Evolutionary conservation across 2,888 invertebrate species (phyloP), one percentile per base, ranked within the genome.

Genomic region (Rhagonycha lutea): DNA sequence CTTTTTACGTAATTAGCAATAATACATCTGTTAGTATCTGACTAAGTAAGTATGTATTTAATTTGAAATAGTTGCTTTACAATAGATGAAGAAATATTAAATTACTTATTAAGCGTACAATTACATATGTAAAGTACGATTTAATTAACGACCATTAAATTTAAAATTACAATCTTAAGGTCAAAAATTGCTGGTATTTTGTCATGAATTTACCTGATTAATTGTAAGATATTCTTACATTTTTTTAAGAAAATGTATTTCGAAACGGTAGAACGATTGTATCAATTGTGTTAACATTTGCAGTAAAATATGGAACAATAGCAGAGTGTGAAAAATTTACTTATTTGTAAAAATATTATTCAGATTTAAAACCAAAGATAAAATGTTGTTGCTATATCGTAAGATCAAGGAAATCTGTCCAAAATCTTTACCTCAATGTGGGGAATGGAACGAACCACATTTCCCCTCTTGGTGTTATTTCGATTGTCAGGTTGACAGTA

Each of bases 381-480:
- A 47, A n/a, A n/a, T 7, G n/a, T 29, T 29, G 0, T 26, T 26
- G 26, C 3, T 26, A 7, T 26, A 4, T 26, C 7, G 26, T 4
- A 26, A 26, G 26, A 18, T 2, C 18, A 18, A 18, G 18, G 18
- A 18, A 28, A 28, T 8, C 8, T 28, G 9, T 28, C 0, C 11
- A 29, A 7, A 3, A 29, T 62, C 4, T 18, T 62, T 18, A 63
- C 88, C 83, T 88, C 88, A 68, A 88, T 88, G 78, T 88, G 88
- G 47, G 88, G 88, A 77, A 88, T 87, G 4, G 87, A 87, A 74
- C 87, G 80, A 5, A 88, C 87, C 0, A 87, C 87, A 79, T 88
- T 87, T 1, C 85, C 84, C 4, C 83, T 81, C 3, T 81, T 81
- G 23, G 81, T 82, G 72, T 85, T 83, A 70, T 79, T 80, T 69